These are phyloP conservation scores for Latheticus oryzae DNA, from an alignment of 2,888 invertebrate species.

Conservation along the genomic window DNA sequence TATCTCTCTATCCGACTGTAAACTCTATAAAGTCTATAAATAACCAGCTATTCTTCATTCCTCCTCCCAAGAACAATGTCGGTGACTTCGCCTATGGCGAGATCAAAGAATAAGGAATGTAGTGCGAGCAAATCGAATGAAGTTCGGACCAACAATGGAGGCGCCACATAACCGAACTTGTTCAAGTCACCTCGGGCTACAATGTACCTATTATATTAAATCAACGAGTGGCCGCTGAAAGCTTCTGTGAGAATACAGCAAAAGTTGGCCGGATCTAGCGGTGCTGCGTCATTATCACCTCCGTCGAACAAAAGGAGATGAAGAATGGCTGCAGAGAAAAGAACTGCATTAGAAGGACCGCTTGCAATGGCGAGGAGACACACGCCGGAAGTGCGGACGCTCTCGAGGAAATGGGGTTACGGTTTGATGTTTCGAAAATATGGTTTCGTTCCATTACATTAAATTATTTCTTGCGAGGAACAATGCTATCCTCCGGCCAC, in stretches of 20 bases:
- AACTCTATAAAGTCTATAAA: too few species aligned
- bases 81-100: too few species aligned
- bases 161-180: constrained; percentile 62
- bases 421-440: constrained; percentile 60
- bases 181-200: constrained; percentile 62
- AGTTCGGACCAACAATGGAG: too few species aligned
- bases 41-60: too few species aligned
- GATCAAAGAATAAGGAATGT: too few species aligned
- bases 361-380: constrained; percentile 52
- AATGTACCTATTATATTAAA: constrained; percentile 64
- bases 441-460: constrained; percentile 58
- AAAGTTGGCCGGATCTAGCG: constrained; percentile 63
- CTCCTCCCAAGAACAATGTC: too few species aligned
- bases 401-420: constrained; percentile 58
- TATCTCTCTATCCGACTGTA: too few species aligned
- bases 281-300: constrained; percentile 65
- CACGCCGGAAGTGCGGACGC: constrained; percentile 53
- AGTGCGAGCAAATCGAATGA: too few species aligned
- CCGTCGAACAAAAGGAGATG: constrained; percentile 63
- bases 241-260: constrained; percentile 60
- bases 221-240: constrained; percentile 58
- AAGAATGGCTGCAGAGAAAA: constrained; percentile 61
- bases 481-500: too few species aligned
- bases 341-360: constrained; percentile 61
- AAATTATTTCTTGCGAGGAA: too few species aligned